Evolutionary conservation across 1,140 invertebrate species (phyloP), one percentile per base, ranked within the genome.

Genomic region (Meloidogyne chitwoodi): DNA sequence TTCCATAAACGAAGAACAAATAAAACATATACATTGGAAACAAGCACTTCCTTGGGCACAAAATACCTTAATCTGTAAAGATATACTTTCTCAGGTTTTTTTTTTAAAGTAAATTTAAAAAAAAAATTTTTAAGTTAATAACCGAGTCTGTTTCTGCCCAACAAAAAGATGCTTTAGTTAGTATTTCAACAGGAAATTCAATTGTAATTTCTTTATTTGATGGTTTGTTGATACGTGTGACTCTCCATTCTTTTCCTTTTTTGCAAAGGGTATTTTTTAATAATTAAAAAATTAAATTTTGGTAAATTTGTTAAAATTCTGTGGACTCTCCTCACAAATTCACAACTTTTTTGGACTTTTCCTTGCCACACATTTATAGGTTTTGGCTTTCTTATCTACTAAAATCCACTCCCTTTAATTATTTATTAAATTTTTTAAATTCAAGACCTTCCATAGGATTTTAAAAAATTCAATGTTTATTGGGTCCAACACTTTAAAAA

Each of bases 21-120:
- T 66, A 16, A 73, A 65, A 68, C 62, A 79, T 66, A 61, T 81
- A 24, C 80, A 76, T 26, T 81, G 80, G 80, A 62, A 68, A 26
- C 74, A 79, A 34, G 81, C 80, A 24, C 31, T 81, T 34, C 79
- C 83, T 44, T 81, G 80, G 80, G 80, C 80, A 11, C 80, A 81
- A 27, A 68, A 81, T 29, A 76, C 81, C 1, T 31, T 81, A 61
- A 81, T 81, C 41, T 83, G 72, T 69, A 56, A 64, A 19, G 80
- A 81, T 67, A 81, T 81, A 41, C 84, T 81, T 64, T 48, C 64
- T 22, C 80, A 82, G 81, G 80, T 81, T 22, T 22, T 68, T 48
- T n/a, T 29, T 38, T 61, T 48, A 3, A n/a, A 29, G n/a, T 11
- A 5, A 71, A n/a, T 41, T 27, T 63, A 24, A 8, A 2, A 31